A percentile compares a stretch with the other conserved stretches of the same genome.
Conservation (phyloP, 2,888 invertebrate species). For the Girardia tigrina region DNA sequence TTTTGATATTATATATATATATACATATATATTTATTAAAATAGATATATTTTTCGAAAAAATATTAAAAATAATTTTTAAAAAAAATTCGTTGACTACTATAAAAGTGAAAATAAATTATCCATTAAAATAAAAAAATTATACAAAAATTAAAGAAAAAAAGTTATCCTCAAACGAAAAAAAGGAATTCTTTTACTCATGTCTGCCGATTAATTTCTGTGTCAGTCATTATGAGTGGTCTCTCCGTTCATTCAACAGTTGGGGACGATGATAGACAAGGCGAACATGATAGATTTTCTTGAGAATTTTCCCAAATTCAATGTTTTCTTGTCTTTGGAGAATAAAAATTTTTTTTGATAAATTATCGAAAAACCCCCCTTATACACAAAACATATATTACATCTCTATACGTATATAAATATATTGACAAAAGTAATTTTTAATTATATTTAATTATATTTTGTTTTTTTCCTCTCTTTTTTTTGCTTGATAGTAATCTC, state of each 20-base stretch:
- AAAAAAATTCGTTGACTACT: too few relatives aligned
- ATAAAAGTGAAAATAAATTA: too few relatives aligned
- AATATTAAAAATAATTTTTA: too few relatives aligned
- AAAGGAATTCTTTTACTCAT: neutral
- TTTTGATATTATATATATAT: too few relatives aligned
- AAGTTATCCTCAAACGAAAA: too few relatives aligned
- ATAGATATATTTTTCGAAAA: too few relatives aligned
- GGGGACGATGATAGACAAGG: neutral
- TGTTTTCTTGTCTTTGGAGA: neutral
- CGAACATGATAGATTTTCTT: conserved; percentile 15
- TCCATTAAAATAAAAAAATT: too few relatives aligned
- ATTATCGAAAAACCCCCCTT: too few relatives aligned
- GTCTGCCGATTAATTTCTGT: conserved; percentile 1
- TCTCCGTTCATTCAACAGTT: neutral
- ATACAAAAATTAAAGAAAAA: too few relatives aligned
- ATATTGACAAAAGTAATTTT: neutral
- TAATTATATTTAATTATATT: conserved; percentile 6
- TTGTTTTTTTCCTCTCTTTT: neutral
- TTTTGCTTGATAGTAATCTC: neutral
- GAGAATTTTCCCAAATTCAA: conserved; percentile 14
- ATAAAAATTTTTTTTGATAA: neutral
- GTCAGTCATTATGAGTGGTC: conserved; percentile 19
- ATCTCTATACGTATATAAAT: neutral
- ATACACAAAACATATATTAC: too few relatives aligned
- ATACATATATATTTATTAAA: too few relatives aligned